Evolutionary conservation across 2,797 vertebrate species (phyloP).

Genomic region (Strix occidentalis): DNA sequence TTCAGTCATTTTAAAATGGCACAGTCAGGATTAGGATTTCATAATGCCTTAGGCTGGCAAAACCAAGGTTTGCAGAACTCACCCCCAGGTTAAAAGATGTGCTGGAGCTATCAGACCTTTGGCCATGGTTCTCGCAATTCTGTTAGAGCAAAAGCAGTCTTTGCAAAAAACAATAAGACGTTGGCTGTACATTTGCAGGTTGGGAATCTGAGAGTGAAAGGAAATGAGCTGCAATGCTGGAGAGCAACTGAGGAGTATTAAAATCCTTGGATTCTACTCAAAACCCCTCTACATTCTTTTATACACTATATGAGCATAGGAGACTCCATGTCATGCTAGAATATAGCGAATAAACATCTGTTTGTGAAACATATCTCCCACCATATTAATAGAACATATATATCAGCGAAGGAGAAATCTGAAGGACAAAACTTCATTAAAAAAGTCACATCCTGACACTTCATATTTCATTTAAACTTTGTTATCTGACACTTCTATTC

Average conservation of each 20-base stretch:
- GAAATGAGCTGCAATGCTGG: not conserved
- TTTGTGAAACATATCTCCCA: not conserved
- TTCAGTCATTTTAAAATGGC: not conserved
- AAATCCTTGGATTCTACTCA: not conserved
- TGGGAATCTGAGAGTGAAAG: not conserved
- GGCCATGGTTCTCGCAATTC: not conserved
- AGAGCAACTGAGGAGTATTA: not conserved
- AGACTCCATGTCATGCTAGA: not conserved
- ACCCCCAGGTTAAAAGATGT: not conserved
- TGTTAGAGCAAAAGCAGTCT: not conserved
- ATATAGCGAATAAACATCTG: not conserved
- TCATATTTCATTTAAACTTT: not conserved
- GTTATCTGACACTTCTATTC: not conserved
- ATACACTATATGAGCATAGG: not conserved
- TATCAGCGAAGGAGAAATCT: not conserved
- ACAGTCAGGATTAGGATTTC: not conserved
- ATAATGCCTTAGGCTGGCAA: not conserved
- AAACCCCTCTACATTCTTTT: not conserved
- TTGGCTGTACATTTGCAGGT: not conserved
- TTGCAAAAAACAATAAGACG: not conserved
- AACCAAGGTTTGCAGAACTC: not conserved
- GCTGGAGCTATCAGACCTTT: not conserved
- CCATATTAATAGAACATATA: not conserved
- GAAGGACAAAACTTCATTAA: not conserved
- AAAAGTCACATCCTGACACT: not conserved